Percentiles rank a stretch among this genome's conserved stretches.
These are phyloP conservation scores for Monodelphis domestica DNA, from an alignment of 2,797 vertebrate species.

Conservation along the genomic window DNA sequence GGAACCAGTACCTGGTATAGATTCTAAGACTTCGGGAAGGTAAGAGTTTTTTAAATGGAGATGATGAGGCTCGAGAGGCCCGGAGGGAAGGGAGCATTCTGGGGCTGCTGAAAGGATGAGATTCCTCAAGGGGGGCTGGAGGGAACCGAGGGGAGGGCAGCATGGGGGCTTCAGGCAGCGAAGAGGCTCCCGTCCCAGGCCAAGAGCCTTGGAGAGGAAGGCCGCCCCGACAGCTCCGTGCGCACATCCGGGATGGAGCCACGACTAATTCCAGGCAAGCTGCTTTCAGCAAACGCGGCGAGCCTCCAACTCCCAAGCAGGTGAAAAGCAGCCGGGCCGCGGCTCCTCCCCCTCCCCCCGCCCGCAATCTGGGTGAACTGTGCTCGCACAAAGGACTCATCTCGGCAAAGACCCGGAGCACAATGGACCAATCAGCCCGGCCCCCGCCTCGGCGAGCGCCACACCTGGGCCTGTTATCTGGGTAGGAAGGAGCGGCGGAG, in stretches of 20 bases:
- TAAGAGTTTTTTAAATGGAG: too few species aligned
- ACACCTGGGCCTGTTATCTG: conserved; percentile 81
- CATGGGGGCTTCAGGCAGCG: background rate
- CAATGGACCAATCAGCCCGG: conserved; percentile 80
- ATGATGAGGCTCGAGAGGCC: background rate
- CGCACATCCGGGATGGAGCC: conserved; percentile 12
- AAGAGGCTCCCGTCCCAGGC: background rate
- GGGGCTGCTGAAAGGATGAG: background rate
- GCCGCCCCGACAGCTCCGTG: conserved; percentile 5
- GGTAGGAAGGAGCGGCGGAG: background rate
- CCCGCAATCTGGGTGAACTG: conserved; percentile 61
- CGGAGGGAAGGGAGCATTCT: background rate
- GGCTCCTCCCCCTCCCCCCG: conserved; percentile 45
- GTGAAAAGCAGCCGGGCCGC: conserved; percentile 70
- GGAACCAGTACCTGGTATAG: too few species aligned
- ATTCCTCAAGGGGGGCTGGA: background rate
- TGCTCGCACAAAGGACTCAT: conserved; percentile 74
- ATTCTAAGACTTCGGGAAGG: too few species aligned
- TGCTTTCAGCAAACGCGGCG: conserved; percentile 42
- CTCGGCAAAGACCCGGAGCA: conserved; percentile 63
- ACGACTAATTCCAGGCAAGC: conserved; percentile 58
- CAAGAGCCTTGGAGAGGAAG: background rate
- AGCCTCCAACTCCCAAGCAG: conserved; percentile 66
- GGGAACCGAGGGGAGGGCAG: background rate
- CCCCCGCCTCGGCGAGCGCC: conserved; percentile 61